phyloP scores from a whole-genome alignment of 1,140 invertebrate genomes.

The Sitobion miscanthi region DNA sequence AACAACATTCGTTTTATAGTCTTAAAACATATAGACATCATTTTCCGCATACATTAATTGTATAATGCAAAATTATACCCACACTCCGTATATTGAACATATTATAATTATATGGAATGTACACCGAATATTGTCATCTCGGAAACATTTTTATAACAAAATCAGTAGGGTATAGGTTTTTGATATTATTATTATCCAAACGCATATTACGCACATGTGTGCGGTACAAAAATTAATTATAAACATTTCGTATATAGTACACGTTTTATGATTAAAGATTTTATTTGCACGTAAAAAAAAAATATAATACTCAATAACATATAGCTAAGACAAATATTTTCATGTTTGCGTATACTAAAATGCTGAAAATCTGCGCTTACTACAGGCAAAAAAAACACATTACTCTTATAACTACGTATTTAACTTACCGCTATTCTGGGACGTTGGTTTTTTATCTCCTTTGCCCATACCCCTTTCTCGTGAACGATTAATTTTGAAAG shows the following conservation, averaged over 20 bases:
- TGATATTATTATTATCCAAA: background rate
- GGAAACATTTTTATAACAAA: background rate
- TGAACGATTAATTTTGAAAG: slow-evolving; percentile 52
- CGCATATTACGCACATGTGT: background rate
- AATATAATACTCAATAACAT: background rate
- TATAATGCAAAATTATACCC: no score
- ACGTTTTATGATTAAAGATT: background rate
- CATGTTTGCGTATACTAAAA: background rate
- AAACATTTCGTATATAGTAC: background rate
- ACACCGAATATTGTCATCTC: background rate
- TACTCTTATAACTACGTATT: background rate
- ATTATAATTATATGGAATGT: no score
- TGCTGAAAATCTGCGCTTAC: background rate
- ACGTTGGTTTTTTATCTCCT: slow-evolving; percentile 49
- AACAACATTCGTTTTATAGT: background rate
- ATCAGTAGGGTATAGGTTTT: background rate
- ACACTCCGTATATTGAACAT: no score
- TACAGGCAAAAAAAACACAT: background rate
- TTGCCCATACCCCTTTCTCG: slow-evolving; percentile 55
- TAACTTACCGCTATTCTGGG: slow-evolving; percentile 53
- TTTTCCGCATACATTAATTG: no score
- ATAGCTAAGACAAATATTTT: background rate
- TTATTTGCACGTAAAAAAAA: background rate
- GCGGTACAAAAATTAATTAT: background rate
- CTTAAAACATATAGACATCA: no score